Conservation (phyloP, 1,140 invertebrate species). For the Amyelois transitella region DNA sequence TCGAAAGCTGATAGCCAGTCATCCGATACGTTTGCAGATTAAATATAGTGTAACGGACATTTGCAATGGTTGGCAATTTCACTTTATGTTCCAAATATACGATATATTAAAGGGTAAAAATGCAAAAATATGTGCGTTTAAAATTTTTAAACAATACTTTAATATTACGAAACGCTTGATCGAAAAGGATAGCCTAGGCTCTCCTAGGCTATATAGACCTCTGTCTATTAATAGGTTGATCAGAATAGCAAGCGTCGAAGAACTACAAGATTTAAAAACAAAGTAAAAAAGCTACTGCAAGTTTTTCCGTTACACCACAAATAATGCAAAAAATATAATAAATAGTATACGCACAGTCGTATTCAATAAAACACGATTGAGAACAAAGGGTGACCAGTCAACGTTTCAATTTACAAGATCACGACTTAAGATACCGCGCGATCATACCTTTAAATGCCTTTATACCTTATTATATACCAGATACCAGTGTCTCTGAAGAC, state of each 20-base stretch:
- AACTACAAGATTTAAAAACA: too few species aligned
- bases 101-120: slow-evolving; percentile 5
- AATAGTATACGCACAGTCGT: background rate
- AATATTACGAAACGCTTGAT: too few species aligned
- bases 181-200: too few species aligned
- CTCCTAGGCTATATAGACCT: too few species aligned
- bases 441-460: background rate
- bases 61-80: background rate
- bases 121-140: background rate
- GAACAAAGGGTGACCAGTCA: background rate
- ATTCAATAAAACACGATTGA: background rate
- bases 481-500: background rate
- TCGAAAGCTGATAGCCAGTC: slow-evolving; percentile 9
- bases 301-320: too few species aligned
- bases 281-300: background rate
- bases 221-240: too few species aligned
- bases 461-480: background rate
- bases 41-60: background rate
- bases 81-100: background rate
- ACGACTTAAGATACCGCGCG: background rate
- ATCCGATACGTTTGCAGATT: background rate
- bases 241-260: too few species aligned
- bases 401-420: background rate
- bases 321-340: background rate
- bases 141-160: too few species aligned